Percentiles rank a stretch among this genome's conserved stretches.
Conservation (phyloP, 1,140 invertebrate species). For the Pentalonia nigronervosa region DNA sequence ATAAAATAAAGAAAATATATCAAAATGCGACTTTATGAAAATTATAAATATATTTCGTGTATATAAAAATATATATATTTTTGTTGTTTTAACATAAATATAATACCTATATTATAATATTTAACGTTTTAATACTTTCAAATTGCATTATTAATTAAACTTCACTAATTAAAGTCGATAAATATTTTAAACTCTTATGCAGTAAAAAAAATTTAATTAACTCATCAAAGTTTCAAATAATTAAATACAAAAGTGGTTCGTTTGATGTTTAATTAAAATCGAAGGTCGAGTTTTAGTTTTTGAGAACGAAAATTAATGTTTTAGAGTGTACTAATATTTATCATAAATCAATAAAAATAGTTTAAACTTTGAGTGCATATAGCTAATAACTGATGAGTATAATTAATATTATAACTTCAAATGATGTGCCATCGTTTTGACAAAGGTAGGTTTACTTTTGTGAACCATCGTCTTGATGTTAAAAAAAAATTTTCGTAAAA, state of each 20-base stretch:
- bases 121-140: not conserved
- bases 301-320: no score
- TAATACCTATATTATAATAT: no score
- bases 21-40: not conserved
- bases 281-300: not conserved
- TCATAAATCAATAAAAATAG: not conserved
- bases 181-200: not conserved
- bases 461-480: not conserved
- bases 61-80: not conserved
- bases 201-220: not conserved
- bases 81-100: not conserved
- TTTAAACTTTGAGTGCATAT: not conserved
- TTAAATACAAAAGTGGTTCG: not conserved
- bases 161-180: not conserved
- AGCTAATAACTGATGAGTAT: no score
- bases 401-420: not conserved
- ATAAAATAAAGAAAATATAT: not conserved
- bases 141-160: not conserved
- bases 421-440: not conserved
- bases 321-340: no score
- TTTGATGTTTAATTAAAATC: not conserved
- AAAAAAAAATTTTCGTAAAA: not conserved
- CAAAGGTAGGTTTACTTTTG: not conserved
- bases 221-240: not conserved
- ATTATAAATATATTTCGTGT: not conserved